Evolutionary conservation across 1,140 invertebrate genomes (phyloP).

Genomic region (Trachymyrmex cornetzi): DNA sequence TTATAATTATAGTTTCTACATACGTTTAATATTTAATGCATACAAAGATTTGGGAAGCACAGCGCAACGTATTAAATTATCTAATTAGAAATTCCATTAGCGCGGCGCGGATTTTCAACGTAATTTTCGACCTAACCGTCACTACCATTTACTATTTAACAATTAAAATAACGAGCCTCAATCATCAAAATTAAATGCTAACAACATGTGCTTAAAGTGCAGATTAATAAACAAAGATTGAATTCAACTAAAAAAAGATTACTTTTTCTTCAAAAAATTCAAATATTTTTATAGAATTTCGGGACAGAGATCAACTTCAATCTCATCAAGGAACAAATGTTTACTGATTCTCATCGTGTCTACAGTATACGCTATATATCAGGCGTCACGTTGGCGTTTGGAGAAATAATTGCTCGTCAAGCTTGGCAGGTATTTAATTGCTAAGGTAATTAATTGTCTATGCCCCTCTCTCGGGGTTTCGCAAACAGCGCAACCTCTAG

Average conservation of each 20-base stretch:
- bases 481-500: slow-evolving; percentile 37
- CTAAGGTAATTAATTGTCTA: slow-evolving; percentile 62
- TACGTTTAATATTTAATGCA: slow-evolving; percentile 46
- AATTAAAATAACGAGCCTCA: slow-evolving; percentile 34
- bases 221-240: not conserved
- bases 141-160: slow-evolving; percentile 40
- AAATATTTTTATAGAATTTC: not conserved
- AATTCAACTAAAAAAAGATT: not conserved
- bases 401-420: slow-evolving; percentile 59
- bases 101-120: slow-evolving; percentile 47
- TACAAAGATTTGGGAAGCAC: slow-evolving; percentile 40
- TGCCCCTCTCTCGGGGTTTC: slow-evolving; percentile 29
- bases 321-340: slow-evolving; percentile 8
- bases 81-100: slow-evolving; percentile 65
- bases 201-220: not conserved
- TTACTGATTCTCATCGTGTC: not conserved
- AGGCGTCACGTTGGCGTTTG: not conserved
- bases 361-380: not conserved
- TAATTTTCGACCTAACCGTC: slow-evolving; percentile 51
- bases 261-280: not conserved
- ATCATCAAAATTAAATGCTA: slow-evolving; percentile 35
- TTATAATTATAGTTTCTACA: slow-evolving; percentile 43
- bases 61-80: slow-evolving; percentile 55
- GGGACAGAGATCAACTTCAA: not conserved
- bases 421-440: slow-evolving; percentile 59